Conservation (phyloP, 1,140 invertebrate genomes). For the Lordiphosa stackelbergi region DNA sequence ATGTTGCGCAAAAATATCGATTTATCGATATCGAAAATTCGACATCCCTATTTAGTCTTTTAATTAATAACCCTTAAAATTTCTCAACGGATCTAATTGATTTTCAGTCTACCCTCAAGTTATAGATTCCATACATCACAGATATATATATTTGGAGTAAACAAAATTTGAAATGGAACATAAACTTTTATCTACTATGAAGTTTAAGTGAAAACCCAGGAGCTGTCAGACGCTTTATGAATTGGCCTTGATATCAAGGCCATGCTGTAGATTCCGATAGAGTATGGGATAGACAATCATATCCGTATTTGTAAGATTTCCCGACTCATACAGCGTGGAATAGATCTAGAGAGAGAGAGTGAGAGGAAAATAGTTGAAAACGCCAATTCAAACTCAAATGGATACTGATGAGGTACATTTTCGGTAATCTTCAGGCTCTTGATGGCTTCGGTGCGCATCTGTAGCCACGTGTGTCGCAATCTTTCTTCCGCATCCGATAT, state of each 20-base stretch:
- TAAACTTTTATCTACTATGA: conserved; percentile 12
- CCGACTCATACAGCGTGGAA: conserved; percentile 39
- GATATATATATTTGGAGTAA: background rate
- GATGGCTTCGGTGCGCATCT: conserved; percentile 61
- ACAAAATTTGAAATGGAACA: conserved; percentile 38
- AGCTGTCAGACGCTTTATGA: conserved; percentile 6
- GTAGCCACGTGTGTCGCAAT: conserved; percentile 61
- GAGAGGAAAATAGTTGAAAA: background rate
- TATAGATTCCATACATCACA: no score
- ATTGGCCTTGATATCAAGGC: conserved; percentile 37
- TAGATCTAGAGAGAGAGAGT: conserved; percentile 42
- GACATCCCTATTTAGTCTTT: no score
- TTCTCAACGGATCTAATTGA: no score
- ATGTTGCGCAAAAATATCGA: no score
- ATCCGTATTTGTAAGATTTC: conserved; percentile 64
- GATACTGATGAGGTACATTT: conserved; percentile 33
- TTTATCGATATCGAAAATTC: no score
- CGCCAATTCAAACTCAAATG: background rate
- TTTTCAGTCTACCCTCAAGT: no score
- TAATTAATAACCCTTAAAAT: no score
- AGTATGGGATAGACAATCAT: conserved; percentile 61
- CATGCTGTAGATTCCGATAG: conserved; percentile 51
- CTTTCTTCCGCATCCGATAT: conserved; percentile 72
- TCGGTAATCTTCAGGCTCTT: conserved; percentile 57
- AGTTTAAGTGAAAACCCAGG: conserved; percentile 1